phyloP scores from a whole-genome alignment of 92 coral and sea anemone genomes.

The Montipora capitata region DNA sequence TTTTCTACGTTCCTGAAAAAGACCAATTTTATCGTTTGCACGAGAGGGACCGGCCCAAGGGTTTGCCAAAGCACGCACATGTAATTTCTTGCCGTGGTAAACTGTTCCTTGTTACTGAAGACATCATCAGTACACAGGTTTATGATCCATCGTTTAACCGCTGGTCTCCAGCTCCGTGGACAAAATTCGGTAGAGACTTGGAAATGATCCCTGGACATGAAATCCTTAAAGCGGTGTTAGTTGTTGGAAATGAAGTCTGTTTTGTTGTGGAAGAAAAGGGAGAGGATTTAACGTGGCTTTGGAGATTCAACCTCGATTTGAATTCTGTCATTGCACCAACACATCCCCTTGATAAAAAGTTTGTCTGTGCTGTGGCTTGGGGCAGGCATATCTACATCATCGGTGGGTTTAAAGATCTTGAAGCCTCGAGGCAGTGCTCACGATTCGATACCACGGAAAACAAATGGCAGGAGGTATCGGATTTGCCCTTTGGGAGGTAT shows the following conservation, averaged over 20 bases:
- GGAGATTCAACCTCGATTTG: not conserved
- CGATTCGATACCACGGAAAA: slow-evolving; percentile 5
- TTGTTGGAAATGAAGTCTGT: not conserved
- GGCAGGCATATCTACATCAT: not conserved
- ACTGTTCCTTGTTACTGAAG: not conserved
- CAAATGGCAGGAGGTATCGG: slow-evolving; percentile 1
- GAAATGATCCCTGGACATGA: not conserved
- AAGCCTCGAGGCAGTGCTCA: not conserved
- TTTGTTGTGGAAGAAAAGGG: not conserved
- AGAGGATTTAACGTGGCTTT: not conserved
- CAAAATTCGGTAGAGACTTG: too few relatives aligned
- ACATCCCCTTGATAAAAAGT: too few relatives aligned
- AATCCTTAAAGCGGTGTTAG: not conserved
- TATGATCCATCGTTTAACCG: not conserved
- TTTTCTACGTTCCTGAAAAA: not conserved
- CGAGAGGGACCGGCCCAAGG: not conserved
- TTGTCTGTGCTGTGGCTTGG: too few relatives aligned
- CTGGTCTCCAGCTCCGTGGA: slow-evolving; percentile 21
- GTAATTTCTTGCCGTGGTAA: not conserved
- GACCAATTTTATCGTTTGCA: not conserved
- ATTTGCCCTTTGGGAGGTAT: not conserved
- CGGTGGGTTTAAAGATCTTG: not conserved
- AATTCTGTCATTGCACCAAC: not conserved
- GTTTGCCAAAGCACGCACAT: not conserved
- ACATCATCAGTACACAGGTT: not conserved